These are phyloP conservation scores for Sander lucioperca DNA, from an alignment of 2,113 vertebrate genomes.

Conservation along the genomic window DNA sequence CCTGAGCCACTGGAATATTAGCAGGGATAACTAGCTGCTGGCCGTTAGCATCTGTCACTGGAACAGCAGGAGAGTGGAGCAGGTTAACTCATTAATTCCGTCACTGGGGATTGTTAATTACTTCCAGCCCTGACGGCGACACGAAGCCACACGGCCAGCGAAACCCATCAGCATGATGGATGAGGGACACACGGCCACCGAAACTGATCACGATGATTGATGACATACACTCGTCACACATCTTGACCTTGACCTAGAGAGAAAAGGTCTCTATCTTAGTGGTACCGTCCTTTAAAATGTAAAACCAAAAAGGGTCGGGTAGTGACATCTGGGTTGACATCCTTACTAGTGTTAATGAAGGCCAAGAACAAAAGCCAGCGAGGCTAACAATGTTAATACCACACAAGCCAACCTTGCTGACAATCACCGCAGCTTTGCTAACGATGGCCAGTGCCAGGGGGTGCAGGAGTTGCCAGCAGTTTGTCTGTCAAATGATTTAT, in stretches of 20 bases:
- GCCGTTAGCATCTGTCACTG: conserved; percentile 76
- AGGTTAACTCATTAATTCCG: conserved; percentile 81
- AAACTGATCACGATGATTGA: conserved; percentile 82
- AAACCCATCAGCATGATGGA: conserved; percentile 81
- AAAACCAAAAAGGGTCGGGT: conserved; percentile 39
- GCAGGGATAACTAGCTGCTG: conserved; percentile 70
- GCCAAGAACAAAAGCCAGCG: conserved; percentile 67
- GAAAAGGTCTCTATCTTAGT: conserved; percentile 31
- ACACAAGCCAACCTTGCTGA: conserved; percentile 47
- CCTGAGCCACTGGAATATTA: conserved; percentile 60
- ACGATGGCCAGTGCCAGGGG: conserved; percentile 32
- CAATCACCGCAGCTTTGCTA: conserved; percentile 44
- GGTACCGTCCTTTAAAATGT: conserved; percentile 52
- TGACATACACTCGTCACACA: conserved; percentile 73
- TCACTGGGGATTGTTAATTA: conserved; percentile 78
- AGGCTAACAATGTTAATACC: conserved; percentile 56
- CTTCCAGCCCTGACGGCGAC: conserved; percentile 62
- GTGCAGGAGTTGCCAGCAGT: conserved; percentile 44
- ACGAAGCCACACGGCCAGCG: conserved; percentile 71
- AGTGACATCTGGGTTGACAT: conserved; percentile 60
- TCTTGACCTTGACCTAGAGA: conserved; percentile 80
- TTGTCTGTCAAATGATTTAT: conserved; percentile 78
- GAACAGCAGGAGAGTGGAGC: conserved; percentile 79
- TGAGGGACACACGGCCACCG: conserved; percentile 83
- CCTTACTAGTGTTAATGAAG: conserved; percentile 61